Percentiles rank a stretch among this genome's conserved stretches.
Conservation (phyloP, 2,113 vertebrate species). For the Caretta caretta region DNA sequence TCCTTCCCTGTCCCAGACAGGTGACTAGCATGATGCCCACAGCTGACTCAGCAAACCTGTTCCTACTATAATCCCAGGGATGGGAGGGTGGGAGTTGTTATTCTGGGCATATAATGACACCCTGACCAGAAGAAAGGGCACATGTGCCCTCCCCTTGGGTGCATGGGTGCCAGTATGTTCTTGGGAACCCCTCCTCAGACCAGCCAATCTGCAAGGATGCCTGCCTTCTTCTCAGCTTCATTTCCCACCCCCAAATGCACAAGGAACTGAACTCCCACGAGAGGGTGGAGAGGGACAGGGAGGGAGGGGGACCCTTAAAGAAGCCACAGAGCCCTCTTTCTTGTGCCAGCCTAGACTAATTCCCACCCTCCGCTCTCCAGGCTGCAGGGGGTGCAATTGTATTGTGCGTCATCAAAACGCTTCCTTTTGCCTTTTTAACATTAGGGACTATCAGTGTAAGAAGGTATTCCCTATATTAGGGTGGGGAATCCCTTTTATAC, state of each 20-base stretch:
- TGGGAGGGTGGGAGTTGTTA: not conserved
- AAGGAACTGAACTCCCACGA: not conserved
- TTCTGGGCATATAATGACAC: not conserved
- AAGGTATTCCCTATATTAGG: not conserved
- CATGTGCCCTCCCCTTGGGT: not conserved
- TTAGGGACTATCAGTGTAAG: not conserved
- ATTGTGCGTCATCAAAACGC: not conserved
- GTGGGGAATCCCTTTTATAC: not conserved
- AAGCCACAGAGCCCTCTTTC: not conserved
- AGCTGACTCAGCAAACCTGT: too few relatives aligned
- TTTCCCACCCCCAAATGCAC: not conserved
- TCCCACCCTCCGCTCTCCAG: not conserved
- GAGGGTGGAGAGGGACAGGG: not conserved
- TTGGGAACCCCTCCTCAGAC: not conserved
- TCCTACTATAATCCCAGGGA: not conserved
- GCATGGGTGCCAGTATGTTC: not conserved
- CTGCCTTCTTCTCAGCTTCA: not conserved
- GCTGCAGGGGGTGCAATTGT: not conserved
- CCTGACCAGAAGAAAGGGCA: not conserved
- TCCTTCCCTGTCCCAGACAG: not conserved
- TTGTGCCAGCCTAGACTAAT: not conserved
- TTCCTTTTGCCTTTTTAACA: not conserved
- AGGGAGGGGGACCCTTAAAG: not conserved
- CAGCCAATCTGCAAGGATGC: not conserved
- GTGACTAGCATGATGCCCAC: not conserved